Base-by-base conservation (phyloP, 1,140 invertebrate genomes). In the Drosophila prosaltans region DNA sequence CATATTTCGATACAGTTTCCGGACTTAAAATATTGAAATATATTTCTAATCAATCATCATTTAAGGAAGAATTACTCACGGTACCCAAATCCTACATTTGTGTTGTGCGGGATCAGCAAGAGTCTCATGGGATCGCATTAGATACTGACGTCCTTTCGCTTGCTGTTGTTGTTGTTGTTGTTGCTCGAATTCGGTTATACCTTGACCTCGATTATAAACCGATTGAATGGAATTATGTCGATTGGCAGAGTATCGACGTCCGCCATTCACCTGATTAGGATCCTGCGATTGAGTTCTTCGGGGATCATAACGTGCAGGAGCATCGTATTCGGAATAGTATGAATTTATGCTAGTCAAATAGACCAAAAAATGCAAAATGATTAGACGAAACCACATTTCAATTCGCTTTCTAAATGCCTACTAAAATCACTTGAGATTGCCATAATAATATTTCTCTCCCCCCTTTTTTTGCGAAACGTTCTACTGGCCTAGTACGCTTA, bases 21-120 rank as follows among this genome's bases (percentile, higher is more conserved):
- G 69, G 9, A 1, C 90, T 91, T 7, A 2, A 68, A 24, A 3
- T 9, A 2, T 11, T 30, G 2, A 32, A 3, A 1, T 16, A 30
- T 16, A 6, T 16, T 0, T 16, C 0, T 5, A 4, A 32, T 32
- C 41, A 0, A 9, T 7, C 7, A 16, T 59, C 9, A 32, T 30
- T 30, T 30, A 26, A 9, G 24, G 2, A 2, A n/a, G 5, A 16
- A 11, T 9, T 65, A 91, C 90, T 86, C 75, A 91, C 90, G 90
- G 90, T 41, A 91, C 85, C 90, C 84, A 91, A 21, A 86, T 81
- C 26, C 78, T 76, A 11, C 90, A 90, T 55, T 83, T 91, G 57
- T 91, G 79, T 11, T 30, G 68, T 1, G 67, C 72, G 0, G 36
- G 57, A 57, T 58, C 65, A 9, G 66, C 41, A 0, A 63, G 26